Conservation (phyloP, 2,797 vertebrate genomes). For the Hoplostethus mediterraneus region DNA sequence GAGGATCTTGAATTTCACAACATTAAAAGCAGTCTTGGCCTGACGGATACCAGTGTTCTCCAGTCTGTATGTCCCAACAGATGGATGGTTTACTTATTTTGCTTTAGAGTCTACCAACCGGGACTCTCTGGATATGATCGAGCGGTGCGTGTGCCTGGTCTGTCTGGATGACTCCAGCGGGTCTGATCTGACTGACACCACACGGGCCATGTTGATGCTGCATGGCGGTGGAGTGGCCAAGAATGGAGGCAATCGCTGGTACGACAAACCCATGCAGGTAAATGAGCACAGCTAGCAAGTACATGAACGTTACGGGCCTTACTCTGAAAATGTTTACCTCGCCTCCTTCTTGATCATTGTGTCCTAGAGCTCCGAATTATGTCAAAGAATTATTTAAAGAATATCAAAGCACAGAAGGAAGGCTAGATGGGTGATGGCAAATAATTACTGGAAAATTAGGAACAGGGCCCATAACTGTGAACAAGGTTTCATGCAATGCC, state of each 20-base stretch:
- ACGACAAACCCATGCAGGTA: constrained; percentile 99
- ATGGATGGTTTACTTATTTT: constrained; percentile 3
- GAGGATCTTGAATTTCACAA: neutral
- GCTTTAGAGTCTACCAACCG: constrained; percentile 96
- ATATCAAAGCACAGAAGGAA: neutral
- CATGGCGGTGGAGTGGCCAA: constrained; percentile 90
- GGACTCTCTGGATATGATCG: constrained; percentile 97
- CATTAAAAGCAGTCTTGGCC: neutral
- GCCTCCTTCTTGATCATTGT: neutral
- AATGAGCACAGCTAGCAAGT: constrained; percentile 31
- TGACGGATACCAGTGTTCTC: neutral
- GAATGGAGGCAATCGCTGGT: constrained; percentile 96
- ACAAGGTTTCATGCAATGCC: neutral
- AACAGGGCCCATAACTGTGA: constrained; percentile 3
- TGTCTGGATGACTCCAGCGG: constrained; percentile 89
- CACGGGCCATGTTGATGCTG: constrained; percentile 89
- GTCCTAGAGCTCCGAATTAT: neutral
- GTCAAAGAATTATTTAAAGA: neutral
- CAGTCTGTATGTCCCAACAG: neutral
- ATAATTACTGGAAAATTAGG: neutral
- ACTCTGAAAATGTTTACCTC: neutral
- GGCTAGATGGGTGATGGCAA: neutral
- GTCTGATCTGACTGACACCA: constrained; percentile 84
- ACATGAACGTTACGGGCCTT: neutral
- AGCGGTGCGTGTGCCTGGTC: constrained; percentile 93